A percentile compares a stretch with the other conserved stretches of the same genome.
Evolutionary conservation across 2,888 invertebrate species (phyloP).

Genomic region (Acanthosepion lycidas): DNA sequence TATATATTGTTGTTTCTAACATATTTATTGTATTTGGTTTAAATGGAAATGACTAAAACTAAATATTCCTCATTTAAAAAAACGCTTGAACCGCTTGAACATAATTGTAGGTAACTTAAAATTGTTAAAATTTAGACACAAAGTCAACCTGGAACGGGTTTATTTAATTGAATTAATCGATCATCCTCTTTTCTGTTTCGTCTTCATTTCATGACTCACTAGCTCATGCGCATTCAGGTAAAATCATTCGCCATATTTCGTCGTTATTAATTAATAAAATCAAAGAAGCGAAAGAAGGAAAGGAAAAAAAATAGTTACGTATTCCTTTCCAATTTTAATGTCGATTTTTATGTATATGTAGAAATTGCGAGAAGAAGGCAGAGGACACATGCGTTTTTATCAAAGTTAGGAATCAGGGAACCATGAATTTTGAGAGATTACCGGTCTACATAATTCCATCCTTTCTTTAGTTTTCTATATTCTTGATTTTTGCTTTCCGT

Average conservation of each 20-base stretch:
- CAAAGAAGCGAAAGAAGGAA: neutral
- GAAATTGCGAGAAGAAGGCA: neutral
- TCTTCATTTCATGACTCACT: neutral
- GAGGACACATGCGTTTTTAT: neutral
- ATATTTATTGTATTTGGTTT: no score
- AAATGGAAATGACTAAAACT: no score
- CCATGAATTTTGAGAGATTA: neutral
- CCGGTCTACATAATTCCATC: neutral
- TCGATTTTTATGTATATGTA: neutral
- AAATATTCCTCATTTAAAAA: no score
- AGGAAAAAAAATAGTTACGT: neutral
- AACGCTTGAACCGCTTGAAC: no score
- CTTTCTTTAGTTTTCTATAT: no score
- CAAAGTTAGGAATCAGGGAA: neutral
- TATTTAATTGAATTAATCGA: no score
- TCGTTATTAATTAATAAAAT: neutral
- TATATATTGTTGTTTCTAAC: no score
- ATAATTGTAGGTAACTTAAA: no score
- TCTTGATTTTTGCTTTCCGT: no score
- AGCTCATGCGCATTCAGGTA: neutral
- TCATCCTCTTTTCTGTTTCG: neutral
- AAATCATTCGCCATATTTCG: neutral
- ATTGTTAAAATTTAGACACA: no score
- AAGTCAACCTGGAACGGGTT: no score
- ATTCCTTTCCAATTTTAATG: neutral